Conservation (phyloP, 2,888 invertebrate species). For the Scelioninae gen. 2 region DNA sequence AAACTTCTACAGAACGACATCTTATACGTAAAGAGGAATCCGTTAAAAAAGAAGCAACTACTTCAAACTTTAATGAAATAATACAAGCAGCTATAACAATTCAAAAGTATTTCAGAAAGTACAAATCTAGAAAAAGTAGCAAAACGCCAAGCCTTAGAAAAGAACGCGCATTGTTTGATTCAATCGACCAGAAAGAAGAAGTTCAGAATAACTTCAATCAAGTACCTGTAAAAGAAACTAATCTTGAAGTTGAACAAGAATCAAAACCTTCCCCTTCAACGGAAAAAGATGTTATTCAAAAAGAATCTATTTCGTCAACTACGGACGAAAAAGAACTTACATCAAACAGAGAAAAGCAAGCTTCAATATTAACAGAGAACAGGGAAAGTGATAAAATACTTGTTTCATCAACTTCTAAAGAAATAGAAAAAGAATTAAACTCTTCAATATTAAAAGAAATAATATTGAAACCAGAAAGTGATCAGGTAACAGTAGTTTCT, state of each 20-base stretch:
- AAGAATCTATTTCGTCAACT: not conserved
- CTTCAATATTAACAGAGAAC: no score
- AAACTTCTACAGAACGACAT: conserved; percentile 1
- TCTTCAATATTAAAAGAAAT: not conserved
- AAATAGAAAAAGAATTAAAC: not conserved
- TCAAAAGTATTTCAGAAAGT: conserved; percentile 64
- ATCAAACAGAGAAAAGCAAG: not conserved
- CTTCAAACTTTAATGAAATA: conserved; percentile 43
- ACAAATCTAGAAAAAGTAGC: conserved; percentile 50
- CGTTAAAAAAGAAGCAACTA: not conserved
- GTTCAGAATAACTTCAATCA: not conserved
- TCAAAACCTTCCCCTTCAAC: not conserved
- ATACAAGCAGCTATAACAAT: conserved; percentile 61
- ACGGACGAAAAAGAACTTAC: not conserved
- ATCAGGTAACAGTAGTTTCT: no score
- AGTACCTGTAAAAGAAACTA: not conserved
- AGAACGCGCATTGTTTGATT: not conserved
- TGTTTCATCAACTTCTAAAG: no score
- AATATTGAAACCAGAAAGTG: not conserved
- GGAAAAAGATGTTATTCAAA: not conserved
- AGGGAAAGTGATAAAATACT: no score
- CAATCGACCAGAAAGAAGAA: not conserved
- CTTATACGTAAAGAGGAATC: conserved; percentile 1
- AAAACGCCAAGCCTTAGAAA: not conserved
- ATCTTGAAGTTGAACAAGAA: not conserved